phyloP scores from a whole-genome alignment of 1,140 invertebrate genomes.

The Cheumatopsyche charites region DNA sequence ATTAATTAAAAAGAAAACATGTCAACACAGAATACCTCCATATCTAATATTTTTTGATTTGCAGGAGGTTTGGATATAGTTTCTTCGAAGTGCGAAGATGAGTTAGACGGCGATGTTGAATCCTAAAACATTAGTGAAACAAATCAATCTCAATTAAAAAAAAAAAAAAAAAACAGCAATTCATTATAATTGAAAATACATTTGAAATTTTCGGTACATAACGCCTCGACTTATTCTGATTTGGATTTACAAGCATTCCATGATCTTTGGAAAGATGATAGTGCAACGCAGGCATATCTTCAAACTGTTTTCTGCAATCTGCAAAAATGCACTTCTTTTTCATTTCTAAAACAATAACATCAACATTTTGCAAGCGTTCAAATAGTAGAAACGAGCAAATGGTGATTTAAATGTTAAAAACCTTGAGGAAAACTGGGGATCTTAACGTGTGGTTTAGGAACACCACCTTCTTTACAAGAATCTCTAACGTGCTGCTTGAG shows the following conservation, averaged over 20 bases:
- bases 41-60: conserved; percentile 22
- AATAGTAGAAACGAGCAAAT: too few species aligned
- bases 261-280: conserved; percentile 38
- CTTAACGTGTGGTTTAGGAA: conserved; percentile 14
- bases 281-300: conserved; percentile 26
- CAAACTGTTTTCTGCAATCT: conserved; percentile 37
- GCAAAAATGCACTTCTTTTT: conserved; percentile 40
- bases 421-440: conserved; percentile 18
- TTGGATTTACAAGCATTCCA: conserved; percentile 41
- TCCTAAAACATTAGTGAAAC: not conserved
- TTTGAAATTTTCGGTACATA: conserved; percentile 2
- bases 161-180: not conserved
- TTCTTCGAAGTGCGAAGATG: not conserved
- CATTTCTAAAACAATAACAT: not conserved
- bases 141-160: not conserved
- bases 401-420: too few species aligned
- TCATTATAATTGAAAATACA: conserved; percentile 1
- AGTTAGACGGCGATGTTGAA: not conserved
- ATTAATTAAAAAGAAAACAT: not conserved
- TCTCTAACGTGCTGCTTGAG: conserved; percentile 29
- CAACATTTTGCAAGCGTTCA: conserved; percentile 3
- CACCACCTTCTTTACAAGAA: conserved; percentile 35
- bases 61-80: not conserved
- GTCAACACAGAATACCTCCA: conserved; percentile 10
- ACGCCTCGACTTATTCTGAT: conserved; percentile 34